Percentiles rank a stretch among this genome's conserved stretches.
Evolutionary conservation across 2,797 vertebrate genomes (phyloP).

Genomic region (Falco peregrinus): DNA sequence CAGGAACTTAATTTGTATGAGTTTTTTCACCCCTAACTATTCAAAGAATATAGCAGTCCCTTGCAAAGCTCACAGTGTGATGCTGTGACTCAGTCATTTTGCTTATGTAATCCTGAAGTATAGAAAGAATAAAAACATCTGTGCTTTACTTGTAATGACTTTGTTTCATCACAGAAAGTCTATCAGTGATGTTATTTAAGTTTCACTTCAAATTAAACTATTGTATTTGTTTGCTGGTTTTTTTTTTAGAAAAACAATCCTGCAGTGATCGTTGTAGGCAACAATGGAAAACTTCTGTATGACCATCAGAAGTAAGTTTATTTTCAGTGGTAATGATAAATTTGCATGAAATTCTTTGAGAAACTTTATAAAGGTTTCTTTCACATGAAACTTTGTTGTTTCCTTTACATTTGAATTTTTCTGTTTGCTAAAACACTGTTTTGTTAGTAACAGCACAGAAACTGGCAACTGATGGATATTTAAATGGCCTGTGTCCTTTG

Average conservation of each 20-base stretch:
- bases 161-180: neutral
- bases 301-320: conserved; percentile 88
- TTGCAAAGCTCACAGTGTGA: neutral
- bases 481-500: neutral
- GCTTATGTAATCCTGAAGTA: neutral
- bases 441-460: neutral
- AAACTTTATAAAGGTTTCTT: neutral
- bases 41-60: neutral
- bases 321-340: neutral
- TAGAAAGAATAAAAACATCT: neutral
- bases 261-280: conserved; percentile 89
- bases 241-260: conserved; percentile 95
- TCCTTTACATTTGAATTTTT: neutral
- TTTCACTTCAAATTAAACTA: neutral
- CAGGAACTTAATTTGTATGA: neutral
- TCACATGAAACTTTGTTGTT: neutral
- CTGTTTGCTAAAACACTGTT: neutral
- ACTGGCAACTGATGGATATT: neutral
- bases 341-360: neutral
- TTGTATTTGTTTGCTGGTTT: neutral
- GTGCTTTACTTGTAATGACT: neutral
- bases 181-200: neutral
- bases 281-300: conserved; percentile 92
- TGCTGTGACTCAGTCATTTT: neutral
- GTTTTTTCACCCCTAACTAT: neutral